Evolutionary conservation across 2,888 invertebrate genomes (phyloP), one percentile per base, ranked within the genome.

Genomic region (Caenorhabditis sp.): DNA sequence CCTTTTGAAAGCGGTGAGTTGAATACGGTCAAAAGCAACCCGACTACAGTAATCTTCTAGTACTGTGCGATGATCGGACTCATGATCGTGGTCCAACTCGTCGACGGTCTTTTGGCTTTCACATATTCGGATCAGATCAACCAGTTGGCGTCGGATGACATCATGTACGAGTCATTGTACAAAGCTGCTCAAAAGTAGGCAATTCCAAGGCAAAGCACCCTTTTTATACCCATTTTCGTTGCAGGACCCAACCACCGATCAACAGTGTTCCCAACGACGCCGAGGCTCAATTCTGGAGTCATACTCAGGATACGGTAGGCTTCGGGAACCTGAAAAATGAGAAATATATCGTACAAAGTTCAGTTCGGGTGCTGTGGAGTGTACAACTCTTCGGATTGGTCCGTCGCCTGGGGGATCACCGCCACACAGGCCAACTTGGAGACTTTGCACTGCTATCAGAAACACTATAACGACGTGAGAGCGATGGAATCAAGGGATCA

Each of bases 321-420:
- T 22, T 50, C 43, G 9, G n/a, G n/a, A n/a, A n/a, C n/a, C n/a
- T n/a, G n/a, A n/a, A n/a, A n/a, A n/a, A n/a, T n/a, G n/a, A n/a
- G n/a, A n/a, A n/a, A n/a, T n/a, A n/a, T n/a, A 20, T 15, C 11
- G 13, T 30, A 17, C 13, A 2, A 8, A 41, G 73, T 80, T 41
- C 68, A 80, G 78, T 79, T 81, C 50, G 73, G 59, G 13, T 81
- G 81, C 45, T 81, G 81, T 46, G 81, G 81, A 43, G 81, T 78
- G 1, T 45, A 17, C 17, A 71, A 63, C 58, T 53, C 55, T 0
- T 15, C 55, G 0, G 79, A 81, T 24, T 81, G 79, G 79, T 43
- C 52, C 8, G 13, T 32, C 6, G 30, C 20, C 1, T 68, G 66
- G 66, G 66, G 66, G 37, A 50, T 41, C 11, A 30, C 27, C 11